Percentiles rank a stretch among this genome's conserved stretches.
These are phyloP conservation scores for Heliconius ethilla DNA, from an alignment of 2,888 invertebrate genomes.

Conservation along the genomic window DNA sequence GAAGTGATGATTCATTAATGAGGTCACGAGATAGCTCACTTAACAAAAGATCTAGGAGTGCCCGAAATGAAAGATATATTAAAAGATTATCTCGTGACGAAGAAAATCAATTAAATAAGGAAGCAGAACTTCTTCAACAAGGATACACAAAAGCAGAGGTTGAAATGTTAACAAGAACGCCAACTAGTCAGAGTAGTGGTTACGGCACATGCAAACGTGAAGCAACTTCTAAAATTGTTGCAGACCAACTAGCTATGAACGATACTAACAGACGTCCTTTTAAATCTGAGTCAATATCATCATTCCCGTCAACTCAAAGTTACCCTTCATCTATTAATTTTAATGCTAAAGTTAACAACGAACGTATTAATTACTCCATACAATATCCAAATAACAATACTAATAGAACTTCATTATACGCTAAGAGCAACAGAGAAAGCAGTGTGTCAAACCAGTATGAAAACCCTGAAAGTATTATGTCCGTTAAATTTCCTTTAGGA, in stretches of 20 bases:
- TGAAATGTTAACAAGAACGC: constrained; percentile 80
- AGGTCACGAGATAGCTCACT: constrained; percentile 82
- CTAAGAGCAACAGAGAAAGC: constrained; percentile 68
- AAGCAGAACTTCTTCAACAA: constrained; percentile 78
- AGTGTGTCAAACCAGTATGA: constrained; percentile 67
- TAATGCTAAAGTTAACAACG: constrained; percentile 80
- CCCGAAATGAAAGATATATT: constrained; percentile 90
- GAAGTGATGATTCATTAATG: constrained; percentile 86
- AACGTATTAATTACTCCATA: constrained; percentile 79
- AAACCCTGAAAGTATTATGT: constrained; percentile 72
- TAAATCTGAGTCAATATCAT: constrained; percentile 78
- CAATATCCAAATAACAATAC: constrained; percentile 68
- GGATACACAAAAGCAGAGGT: constrained; percentile 79
- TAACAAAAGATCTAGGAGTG: constrained; percentile 85
- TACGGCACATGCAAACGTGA: constrained; percentile 77
- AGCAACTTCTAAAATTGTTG: constrained; percentile 73
- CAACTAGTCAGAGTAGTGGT: constrained; percentile 78
- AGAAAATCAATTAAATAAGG: constrained; percentile 81
- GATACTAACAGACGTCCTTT: constrained; percentile 66
- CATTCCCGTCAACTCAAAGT: constrained; percentile 79
- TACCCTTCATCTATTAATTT: constrained; percentile 80
- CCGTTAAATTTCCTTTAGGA: constrained; percentile 79
- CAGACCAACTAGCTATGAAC: constrained; percentile 61
- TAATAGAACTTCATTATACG: constrained; percentile 67
- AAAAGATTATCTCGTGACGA: constrained; percentile 88